Conservation (phyloP, 2,888 invertebrate species). For the Drosophila neotestacea region DNA sequence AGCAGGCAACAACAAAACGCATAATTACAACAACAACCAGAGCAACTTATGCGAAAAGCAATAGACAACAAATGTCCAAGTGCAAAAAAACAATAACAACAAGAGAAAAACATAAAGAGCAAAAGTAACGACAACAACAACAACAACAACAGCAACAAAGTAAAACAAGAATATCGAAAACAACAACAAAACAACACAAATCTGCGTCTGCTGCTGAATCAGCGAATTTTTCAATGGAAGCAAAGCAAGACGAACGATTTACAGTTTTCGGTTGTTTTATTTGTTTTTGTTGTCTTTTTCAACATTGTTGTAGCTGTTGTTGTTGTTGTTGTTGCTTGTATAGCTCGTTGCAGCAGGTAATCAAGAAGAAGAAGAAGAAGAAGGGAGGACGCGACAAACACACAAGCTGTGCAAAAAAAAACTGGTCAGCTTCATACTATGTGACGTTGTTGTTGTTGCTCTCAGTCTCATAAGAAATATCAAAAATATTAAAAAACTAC, state of each 20-base stretch:
- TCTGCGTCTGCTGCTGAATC: slow-evolving; percentile 60
- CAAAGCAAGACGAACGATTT: slow-evolving; percentile 52
- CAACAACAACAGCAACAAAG: slow-evolving; percentile 18
- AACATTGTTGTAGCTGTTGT: slow-evolving; percentile 12
- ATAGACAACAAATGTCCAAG: slow-evolving; percentile 49
- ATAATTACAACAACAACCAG: slow-evolving; percentile 20
- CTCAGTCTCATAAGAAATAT: slow-evolving; percentile 17
- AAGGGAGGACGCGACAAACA: slow-evolving; percentile 22
- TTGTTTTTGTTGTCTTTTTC: slow-evolving; percentile 31
- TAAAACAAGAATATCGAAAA: slow-evolving; percentile 50
- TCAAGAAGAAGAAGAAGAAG: slow-evolving; percentile 16
- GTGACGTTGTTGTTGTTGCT: neutral
- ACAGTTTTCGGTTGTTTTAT: slow-evolving; percentile 55
- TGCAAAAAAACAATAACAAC: slow-evolving; percentile 54
- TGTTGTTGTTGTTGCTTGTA: slow-evolving; percentile 10
- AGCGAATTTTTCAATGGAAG: slow-evolving; percentile 68
- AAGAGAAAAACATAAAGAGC: slow-evolving; percentile 29
- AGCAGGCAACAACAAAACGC: slow-evolving; percentile 28
- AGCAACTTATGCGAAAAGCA: slow-evolving; percentile 24
- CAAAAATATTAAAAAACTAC: slow-evolving; percentile 35
- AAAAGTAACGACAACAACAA: slow-evolving; percentile 24
- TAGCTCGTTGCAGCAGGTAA: slow-evolving; percentile 56
- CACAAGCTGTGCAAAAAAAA: slow-evolving; percentile 43
- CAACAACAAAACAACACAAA: slow-evolving; percentile 34
- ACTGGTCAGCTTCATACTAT: slow-evolving; percentile 50